phyloP scores from a whole-genome alignment of 2,888 invertebrate genomes.

The Labia minor region DNA sequence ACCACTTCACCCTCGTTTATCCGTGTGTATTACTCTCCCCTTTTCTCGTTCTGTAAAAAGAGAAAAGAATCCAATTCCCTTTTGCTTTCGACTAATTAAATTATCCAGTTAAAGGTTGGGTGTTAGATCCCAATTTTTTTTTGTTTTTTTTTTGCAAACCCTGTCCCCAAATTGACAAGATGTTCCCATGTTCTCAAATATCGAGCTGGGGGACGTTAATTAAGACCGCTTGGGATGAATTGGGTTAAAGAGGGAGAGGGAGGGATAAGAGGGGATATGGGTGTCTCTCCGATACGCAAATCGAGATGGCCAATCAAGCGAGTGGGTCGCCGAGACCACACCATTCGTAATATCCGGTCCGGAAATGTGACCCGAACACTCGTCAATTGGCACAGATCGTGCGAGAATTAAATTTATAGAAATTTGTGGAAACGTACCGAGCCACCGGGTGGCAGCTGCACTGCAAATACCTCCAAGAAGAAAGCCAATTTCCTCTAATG shows the following conservation, averaged over 20 bases:
- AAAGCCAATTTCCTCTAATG: no score
- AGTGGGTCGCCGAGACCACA: neutral
- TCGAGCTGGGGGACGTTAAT: neutral
- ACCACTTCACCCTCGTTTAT: no score
- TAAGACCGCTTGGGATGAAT: neutral
- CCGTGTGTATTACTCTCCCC: no score
- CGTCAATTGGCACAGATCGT: neutral
- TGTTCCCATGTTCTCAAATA: neutral
- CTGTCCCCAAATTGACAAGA: neutral
- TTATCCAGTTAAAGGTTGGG: no score
- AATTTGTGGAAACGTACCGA: neutral
- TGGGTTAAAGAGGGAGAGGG: no score
- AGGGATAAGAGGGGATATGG: no score
- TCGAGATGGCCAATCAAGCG: slow-evolving; percentile 1
- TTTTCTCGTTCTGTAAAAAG: no score
- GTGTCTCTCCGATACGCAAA: neutral
- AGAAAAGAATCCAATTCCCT: no score
- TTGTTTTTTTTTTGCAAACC: no score
- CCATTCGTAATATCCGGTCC: neutral
- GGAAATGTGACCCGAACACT: neutral
- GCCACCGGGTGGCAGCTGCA: neutral
- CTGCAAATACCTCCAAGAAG: neutral
- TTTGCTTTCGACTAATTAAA: no score
- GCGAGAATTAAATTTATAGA: slow-evolving; percentile 5
- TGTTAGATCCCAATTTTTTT: no score